Evolutionary conservation across 2,113 vertebrate genomes (phyloP), one percentile per base, ranked within the genome.

Genomic region (Ciconia stormi): DNA sequence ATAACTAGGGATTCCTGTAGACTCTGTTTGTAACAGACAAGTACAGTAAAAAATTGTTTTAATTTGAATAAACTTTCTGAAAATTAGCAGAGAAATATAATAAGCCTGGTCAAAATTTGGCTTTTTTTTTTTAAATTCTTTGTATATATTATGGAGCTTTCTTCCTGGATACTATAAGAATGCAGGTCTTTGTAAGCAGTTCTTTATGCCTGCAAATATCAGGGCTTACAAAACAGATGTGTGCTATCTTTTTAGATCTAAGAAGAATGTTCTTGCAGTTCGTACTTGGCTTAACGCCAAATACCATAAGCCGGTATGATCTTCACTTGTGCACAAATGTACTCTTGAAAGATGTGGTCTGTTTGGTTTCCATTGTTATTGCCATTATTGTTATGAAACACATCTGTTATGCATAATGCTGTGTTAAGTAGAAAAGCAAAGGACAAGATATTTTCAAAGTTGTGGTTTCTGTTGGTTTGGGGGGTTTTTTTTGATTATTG

Each of bases 171-270:
- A 38, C 32, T 79, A 6, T 63, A 52, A 78, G 59, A 63, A 72
- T 15, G 8, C 10, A 50, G 6, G 5, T 32, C 49, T 71, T 52
- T 76, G 34, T 32, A 77, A 65, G 63, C 63, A 84, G 63, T 62
- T 93, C 34, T 47, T 84, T 47, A 90, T n/a, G 65, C 27, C n/a
- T 84, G 42, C n/a, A 88, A 93, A 87, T 81, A 81, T 40, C 58
- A 90, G 47, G 58, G 73, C n/a, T 93, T 90, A 90, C 58, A 52
- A 90, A 90, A 90, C 93, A 93, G 87, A 88, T 84, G 58, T 38
- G 26, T 44, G 10, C 34, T 84, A 62, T 81, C 69, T 77, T 94
- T 90, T 90, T 67, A 84, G 72, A 84, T 71, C 52, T 72, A 62
- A 84, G 36, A 77, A 72, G 42, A 38, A 77, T 72, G 58, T 38